A percentile compares a stretch with the other conserved stretches of the same genome.
Evolutionary conservation across 2,888 invertebrate genomes (phyloP).

Genomic region (Microplitis manilae): DNA sequence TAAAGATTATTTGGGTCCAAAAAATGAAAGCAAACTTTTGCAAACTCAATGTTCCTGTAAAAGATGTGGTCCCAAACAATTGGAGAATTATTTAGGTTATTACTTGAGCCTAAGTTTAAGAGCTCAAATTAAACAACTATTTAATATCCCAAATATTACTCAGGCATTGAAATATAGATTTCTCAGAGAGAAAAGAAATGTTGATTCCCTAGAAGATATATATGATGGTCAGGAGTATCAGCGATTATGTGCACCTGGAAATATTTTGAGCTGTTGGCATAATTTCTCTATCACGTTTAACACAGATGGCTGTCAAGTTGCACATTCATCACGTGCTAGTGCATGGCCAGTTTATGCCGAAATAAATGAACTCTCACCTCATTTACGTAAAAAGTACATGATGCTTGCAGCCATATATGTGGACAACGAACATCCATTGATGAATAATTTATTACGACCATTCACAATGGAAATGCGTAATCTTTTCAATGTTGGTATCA

Average conservation of each 20-base stretch:
- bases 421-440: slow-evolving; percentile 31
- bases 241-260: slow-evolving; percentile 24
- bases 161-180: slow-evolving; percentile 29
- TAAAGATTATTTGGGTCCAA: too few relatives aligned
- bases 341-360: too few relatives aligned
- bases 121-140: too few relatives aligned
- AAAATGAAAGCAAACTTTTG: too few relatives aligned
- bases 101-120: too few relatives aligned
- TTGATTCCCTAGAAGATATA: slow-evolving; percentile 31
- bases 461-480: slow-evolving; percentile 16
- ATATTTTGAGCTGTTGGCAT: slow-evolving; percentile 27
- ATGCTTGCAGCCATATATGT: slow-evolving; percentile 41
- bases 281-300: slow-evolving; percentile 40
- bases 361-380: slow-evolving; percentile 3
- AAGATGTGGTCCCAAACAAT: too few relatives aligned
- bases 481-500: slow-evolving; percentile 25
- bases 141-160: not conserved
- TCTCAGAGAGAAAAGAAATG: slow-evolving; percentile 12
- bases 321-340: too few relatives aligned
- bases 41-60: too few relatives aligned
- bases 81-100: too few relatives aligned
- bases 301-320: slow-evolving; percentile 22
- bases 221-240: slow-evolving; percentile 38
- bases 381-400: slow-evolving; percentile 37
- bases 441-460: slow-evolving; percentile 25